Evolutionary conservation across 2,113 vertebrate species (phyloP).

Genomic region (Xiphorhynchus elegans): DNA sequence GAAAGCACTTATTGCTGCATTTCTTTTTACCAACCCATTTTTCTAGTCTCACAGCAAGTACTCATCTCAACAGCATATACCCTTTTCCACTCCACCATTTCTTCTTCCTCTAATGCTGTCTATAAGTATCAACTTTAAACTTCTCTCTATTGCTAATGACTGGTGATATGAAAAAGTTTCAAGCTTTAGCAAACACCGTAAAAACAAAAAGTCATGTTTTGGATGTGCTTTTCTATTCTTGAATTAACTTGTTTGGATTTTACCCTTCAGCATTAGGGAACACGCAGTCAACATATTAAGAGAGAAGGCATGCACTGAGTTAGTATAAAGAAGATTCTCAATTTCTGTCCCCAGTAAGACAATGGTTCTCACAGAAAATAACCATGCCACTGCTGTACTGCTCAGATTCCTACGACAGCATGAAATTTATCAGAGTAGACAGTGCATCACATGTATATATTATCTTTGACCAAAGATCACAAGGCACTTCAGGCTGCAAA

Average conservation of each 20-base stretch:
- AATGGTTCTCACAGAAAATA: background rate
- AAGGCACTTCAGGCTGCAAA: background rate
- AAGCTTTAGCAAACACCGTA: background rate
- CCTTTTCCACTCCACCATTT: background rate
- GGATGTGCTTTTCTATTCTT: background rate
- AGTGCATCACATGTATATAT: background rate
- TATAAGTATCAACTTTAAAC: background rate
- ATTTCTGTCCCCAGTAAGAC: background rate
- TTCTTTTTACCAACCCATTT: background rate
- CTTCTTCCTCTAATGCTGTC: background rate
- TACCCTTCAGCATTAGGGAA: background rate
- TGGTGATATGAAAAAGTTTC: background rate
- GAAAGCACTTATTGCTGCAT: background rate
- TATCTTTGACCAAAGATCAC: constrained; percentile 17
- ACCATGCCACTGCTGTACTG: background rate
- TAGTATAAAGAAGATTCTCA: background rate
- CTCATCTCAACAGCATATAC: background rate
- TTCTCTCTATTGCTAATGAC: background rate
- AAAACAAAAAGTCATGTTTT: background rate
- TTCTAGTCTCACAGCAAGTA: background rate
- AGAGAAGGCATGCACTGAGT: background rate
- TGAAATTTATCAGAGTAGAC: background rate
- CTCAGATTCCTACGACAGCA: background rate
- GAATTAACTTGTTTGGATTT: background rate
- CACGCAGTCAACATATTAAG: background rate